Conservation (phyloP, 2,888 invertebrate genomes). For the Agonopterix arenella region DNA sequence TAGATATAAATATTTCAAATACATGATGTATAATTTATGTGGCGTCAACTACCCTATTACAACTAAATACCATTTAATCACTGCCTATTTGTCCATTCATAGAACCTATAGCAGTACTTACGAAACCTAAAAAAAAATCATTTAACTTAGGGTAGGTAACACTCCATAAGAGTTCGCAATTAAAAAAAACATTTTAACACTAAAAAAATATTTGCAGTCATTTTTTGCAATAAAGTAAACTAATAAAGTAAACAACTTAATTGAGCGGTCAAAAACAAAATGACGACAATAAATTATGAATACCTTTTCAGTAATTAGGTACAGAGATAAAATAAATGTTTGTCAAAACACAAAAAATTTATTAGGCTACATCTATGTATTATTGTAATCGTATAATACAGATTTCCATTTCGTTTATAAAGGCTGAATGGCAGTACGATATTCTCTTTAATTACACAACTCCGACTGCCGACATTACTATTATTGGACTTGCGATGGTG, state of each 20-base stretch:
- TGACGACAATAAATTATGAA: conserved; percentile 1
- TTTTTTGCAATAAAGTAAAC: conserved; percentile 1
- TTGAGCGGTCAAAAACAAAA: conserved; percentile 4
- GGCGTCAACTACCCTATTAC: too few species aligned
- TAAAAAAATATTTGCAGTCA: conserved; percentile 5
- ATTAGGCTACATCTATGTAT: conserved; percentile 1
- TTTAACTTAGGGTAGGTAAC: conserved; percentile 8
- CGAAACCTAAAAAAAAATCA: neutral
- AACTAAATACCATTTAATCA: too few species aligned
- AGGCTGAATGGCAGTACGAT: conserved; percentile 9
- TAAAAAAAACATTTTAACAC: conserved; percentile 5
- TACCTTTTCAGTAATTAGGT: neutral
- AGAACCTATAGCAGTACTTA: too few species aligned
- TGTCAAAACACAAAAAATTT: conserved; percentile 1
- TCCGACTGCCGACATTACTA: neutral
- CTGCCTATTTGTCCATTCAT: too few species aligned
- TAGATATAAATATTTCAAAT: too few species aligned
- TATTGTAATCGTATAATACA: neutral
- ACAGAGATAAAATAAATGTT: conserved; percentile 3
- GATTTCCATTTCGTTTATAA: conserved; percentile 3
- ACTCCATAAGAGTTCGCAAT: conserved; percentile 1
- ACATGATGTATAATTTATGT: too few species aligned
- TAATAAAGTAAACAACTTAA: neutral
- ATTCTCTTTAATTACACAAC: neutral
- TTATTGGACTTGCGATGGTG: conserved; percentile 1